Evolutionary conservation across 2,797 vertebrate species (phyloP), one percentile per base, ranked within the genome.

Genomic region (Silurus aristotelis): DNA sequence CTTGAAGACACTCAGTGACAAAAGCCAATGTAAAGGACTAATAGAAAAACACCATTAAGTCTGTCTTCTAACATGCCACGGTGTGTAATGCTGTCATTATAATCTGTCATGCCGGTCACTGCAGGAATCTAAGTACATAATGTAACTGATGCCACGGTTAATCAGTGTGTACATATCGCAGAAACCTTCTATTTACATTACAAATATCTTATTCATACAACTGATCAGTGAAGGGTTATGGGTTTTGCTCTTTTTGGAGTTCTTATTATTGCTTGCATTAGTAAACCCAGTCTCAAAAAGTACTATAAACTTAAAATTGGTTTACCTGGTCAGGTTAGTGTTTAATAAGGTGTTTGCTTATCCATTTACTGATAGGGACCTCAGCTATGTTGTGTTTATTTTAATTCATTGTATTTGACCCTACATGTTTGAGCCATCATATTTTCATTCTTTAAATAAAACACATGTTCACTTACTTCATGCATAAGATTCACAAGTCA

Each of bases 141-240:
- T 87, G 89, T 92, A 89, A 90, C 46, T 82, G 87, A 88, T 90
- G 89, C 88, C 31, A 70, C 56, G 82, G 84, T 85, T 91, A 90
- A 90, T 89, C 90, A 77, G 55, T 77, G 6, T 25, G 13, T 68
- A 79, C 87, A 81, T 75, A 80, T n/a, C n/a, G 67, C 72, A 67
- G 56, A 79, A 52, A 6, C 48, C 6, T 52, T 52, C 10, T 3
- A 52, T 52, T 52, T 52, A 52, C 48, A 52, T 52, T 52, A 52
- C 6, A 52, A 3, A 38, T 38, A 38, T 38, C 31, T 38, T 38
- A 38, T 38, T 38, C 31, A 38, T 52, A 52, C 48, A 52, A 52
- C 48, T 52, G 48, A 52, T 6, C 48, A 52, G 10, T 7, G 6
- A 52, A 52, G 48, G 7, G 48, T 52, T 52, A 52, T 7, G 48